Conservation (phyloP, 1,140 invertebrate genomes). For the Drosophila takahashii region DNA sequence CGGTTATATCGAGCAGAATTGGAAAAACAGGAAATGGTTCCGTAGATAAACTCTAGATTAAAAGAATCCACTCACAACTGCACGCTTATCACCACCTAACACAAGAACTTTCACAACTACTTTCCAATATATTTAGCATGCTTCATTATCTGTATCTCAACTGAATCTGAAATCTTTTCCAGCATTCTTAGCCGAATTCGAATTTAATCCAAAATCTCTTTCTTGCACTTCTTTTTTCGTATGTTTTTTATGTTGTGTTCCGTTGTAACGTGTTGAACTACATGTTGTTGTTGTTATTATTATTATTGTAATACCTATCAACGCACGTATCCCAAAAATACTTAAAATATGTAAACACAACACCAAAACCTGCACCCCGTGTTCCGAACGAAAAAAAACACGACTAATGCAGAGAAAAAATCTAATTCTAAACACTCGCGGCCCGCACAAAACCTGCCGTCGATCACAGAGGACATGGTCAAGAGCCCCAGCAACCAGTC, state of each 20-base stretch:
- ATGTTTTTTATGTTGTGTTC: slow-evolving; percentile 45
- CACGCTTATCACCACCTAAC: slow-evolving; percentile 46
- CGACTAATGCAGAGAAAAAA: slow-evolving; percentile 80
- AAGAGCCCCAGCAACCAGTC: slow-evolving; percentile 92
- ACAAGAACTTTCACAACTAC: slow-evolving; percentile 4
- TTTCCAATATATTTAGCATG: slow-evolving; percentile 29
- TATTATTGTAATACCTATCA: slow-evolving; percentile 54
- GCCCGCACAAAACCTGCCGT: slow-evolving; percentile 65
- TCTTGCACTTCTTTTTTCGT: slow-evolving; percentile 61
- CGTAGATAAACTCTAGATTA: slow-evolving; percentile 1
- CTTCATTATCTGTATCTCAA: slow-evolving; percentile 49
- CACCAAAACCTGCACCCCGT: slow-evolving; percentile 47
- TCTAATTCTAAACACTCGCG: slow-evolving; percentile 80
- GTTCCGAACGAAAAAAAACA: slow-evolving; percentile 25
- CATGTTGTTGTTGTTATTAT: slow-evolving; percentile 59
- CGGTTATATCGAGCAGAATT: slow-evolving; percentile 19
- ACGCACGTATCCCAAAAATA: slow-evolving; percentile 36
- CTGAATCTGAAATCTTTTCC: slow-evolving; percentile 46
- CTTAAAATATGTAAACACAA: slow-evolving; percentile 16
- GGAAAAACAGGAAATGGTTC: slow-evolving; percentile 32
- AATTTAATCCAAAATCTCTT: slow-evolving; percentile 49
- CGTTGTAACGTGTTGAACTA: slow-evolving; percentile 52
- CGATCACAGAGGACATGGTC: slow-evolving; percentile 87
- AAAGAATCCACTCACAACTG: slow-evolving; percentile 28
- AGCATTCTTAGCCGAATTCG: slow-evolving; percentile 39